Base-by-base conservation (phyloP, 2,797 vertebrate genomes). In the Pseudopleuronectes americanus region DNA sequence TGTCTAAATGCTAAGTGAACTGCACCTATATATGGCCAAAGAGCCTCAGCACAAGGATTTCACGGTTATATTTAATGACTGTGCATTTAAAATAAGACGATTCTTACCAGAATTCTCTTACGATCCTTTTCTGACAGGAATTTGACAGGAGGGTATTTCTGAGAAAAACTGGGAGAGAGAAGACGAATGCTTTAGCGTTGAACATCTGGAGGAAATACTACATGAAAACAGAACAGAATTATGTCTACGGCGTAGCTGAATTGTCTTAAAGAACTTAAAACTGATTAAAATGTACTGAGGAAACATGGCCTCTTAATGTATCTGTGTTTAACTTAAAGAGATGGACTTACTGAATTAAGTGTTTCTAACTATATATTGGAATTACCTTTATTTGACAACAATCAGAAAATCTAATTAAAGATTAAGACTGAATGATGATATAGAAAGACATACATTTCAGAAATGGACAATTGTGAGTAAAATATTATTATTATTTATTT, bases 121-220 rank as follows among this genome's bases (percentile, higher is more conserved):
- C 98, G 96, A 88, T 99, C 97, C 88, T 98, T 99, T 92, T 99
- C 97, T 6, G 97, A 99, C 59, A 99, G 93, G 92, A 99, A 99
- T 91, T 99, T 99, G 79, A 99, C 97, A 0, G 97, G 98, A 21
- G 98, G 98, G 58, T 99, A 99, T 91, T 99, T 99, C 91, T 99
- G 97, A 54, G 94, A 97, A 86, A 98, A 96, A 92, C 97, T 99
- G 91, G 3, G 78, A 76, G 83, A 76, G 26, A 77, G 19, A 68
- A 66, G 28, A 84, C 6, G 33, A 60, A 63, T 4, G 9, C 2
- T 6, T 68, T 49, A 65, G 41, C 38, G 16, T 49, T 28, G 13
- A 43, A 59, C 17, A 76, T 64, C 26, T 38, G 4, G 4, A 54
- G 24, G 13, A 62, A 57, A 19, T 45, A 45, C 4, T 7, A 0